Percentiles rank a stretch among this genome's conserved stretches.
Conservation (phyloP, 1,140 invertebrate species). For the Colletes gigas region DNA sequence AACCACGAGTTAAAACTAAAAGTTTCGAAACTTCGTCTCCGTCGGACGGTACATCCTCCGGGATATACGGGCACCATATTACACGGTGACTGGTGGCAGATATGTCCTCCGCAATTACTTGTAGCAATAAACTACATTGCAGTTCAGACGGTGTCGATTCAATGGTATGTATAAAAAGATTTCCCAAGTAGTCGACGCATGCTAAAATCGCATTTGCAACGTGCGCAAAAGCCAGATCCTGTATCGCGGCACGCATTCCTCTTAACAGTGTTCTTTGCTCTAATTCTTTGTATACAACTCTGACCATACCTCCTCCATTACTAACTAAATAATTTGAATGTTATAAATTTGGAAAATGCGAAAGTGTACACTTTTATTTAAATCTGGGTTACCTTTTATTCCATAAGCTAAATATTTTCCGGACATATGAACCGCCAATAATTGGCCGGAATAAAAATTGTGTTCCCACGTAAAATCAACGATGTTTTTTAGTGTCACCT, state of each 20-base stretch:
- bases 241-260: slow-evolving; percentile 91
- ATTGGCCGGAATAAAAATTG: slow-evolving; percentile 90
- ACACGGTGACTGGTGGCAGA: slow-evolving; percentile 82
- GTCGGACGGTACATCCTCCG: slow-evolving; percentile 83
- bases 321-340: slow-evolving; percentile 76
- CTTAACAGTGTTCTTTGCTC: slow-evolving; percentile 91
- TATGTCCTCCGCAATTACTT: slow-evolving; percentile 77
- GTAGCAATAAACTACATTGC: slow-evolving; percentile 81
- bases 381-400: slow-evolving; percentile 87
- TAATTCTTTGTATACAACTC: slow-evolving; percentile 89
- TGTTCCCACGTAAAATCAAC: slow-evolving; percentile 97
- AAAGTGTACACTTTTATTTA: neutral
- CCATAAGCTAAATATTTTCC: slow-evolving; percentile 94
- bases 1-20: slow-evolving; percentile 90
- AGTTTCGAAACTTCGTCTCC: slow-evolving; percentile 88
- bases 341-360: neutral
- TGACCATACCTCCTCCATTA: slow-evolving; percentile 88
- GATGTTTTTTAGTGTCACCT: slow-evolving; percentile 94
- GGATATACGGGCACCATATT: slow-evolving; percentile 96
- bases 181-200: slow-evolving; percentile 92
- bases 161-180: slow-evolving; percentile 91
- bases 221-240: slow-evolving; percentile 95
- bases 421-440: slow-evolving; percentile 93
- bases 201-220: slow-evolving; percentile 90
- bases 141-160: slow-evolving; percentile 84